A percentile compares a stretch with the other conserved stretches of the same genome.
phyloP scores from a whole-genome alignment of 2,888 invertebrate species.

The Helicoverpa assulta region DNA sequence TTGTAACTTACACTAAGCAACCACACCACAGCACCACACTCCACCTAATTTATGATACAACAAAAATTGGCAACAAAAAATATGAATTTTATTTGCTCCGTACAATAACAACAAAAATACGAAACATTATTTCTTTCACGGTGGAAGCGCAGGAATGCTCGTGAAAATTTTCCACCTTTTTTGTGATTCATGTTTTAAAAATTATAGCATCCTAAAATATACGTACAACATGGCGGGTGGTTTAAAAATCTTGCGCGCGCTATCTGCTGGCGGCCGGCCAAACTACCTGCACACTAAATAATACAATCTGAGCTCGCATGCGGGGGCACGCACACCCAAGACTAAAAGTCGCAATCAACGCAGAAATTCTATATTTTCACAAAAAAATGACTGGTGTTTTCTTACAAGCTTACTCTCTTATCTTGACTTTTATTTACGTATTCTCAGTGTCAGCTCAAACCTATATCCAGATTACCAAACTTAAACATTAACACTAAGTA shows the following conservation, averaged over 20 bases:
- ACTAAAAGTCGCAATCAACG: conserved; percentile 38
- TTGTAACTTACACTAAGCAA: conserved; percentile 21
- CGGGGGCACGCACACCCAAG: conserved; percentile 52
- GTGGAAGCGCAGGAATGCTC: conserved; percentile 65
- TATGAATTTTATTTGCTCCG: conserved; percentile 29
- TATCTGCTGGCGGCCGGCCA: conserved; percentile 85
- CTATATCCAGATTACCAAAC: too few species aligned
- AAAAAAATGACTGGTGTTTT: background rate
- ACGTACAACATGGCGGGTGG: conserved; percentile 73
- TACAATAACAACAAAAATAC: conserved; percentile 56
- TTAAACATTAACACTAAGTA: too few species aligned
- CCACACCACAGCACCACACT: too few species aligned
- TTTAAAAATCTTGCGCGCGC: conserved; percentile 85
- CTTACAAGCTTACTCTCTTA: too few species aligned
- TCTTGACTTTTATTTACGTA: too few species aligned
- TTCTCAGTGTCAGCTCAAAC: too few species aligned
- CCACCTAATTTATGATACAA: conserved; percentile 46
- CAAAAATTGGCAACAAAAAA: conserved; percentile 56
- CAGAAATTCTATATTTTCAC: too few species aligned
- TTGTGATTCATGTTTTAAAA: conserved; percentile 85
- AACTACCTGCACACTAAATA: conserved; percentile 89
- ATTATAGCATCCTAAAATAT: conserved; percentile 83
- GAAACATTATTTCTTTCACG: conserved; percentile 61
- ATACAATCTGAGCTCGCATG: conserved; percentile 78
- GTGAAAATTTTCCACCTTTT: conserved; percentile 74